Conservation (phyloP, 2,888 invertebrate species). For the Dexiosoma caninum region DNA sequence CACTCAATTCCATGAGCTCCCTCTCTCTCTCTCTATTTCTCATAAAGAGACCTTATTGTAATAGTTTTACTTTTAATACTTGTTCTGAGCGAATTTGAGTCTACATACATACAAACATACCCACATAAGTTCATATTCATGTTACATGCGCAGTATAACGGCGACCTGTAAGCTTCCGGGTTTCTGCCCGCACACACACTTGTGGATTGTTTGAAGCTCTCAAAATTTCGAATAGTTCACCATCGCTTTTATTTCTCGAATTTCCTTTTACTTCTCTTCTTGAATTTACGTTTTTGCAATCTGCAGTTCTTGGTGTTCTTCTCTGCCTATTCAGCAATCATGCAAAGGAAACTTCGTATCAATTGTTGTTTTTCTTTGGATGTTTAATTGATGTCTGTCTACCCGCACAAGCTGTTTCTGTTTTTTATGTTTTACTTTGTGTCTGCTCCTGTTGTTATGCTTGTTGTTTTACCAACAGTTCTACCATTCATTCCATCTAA, state of each 20-base stretch:
- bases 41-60: not conserved
- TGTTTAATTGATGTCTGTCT: not conserved
- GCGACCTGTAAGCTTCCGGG: constrained; percentile 69
- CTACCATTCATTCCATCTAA: not conserved
- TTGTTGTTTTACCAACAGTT: constrained; percentile 7
- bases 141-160: constrained; percentile 59
- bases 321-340: not conserved
- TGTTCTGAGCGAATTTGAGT: not conserved
- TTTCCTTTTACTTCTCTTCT: not conserved
- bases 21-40: not conserved
- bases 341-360: not conserved
- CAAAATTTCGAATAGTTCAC: constrained; percentile 9
- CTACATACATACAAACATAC: not conserved
- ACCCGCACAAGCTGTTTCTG: too few relatives aligned
- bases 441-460: constrained; percentile 40
- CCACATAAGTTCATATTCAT: constrained; percentile 23
- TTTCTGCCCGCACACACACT: constrained; percentile 72
- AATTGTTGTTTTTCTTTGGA: constrained; percentile 10
- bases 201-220: constrained; percentile 71
- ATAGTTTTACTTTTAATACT: not conserved
- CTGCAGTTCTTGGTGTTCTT: not conserved
- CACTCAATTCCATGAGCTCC: too few relatives aligned
- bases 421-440: constrained; percentile 46
- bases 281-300: not conserved
- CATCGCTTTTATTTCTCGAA: constrained; percentile 33